Conservation (phyloP, 2,888 invertebrate species). For the Cotesia congregata region DNA sequence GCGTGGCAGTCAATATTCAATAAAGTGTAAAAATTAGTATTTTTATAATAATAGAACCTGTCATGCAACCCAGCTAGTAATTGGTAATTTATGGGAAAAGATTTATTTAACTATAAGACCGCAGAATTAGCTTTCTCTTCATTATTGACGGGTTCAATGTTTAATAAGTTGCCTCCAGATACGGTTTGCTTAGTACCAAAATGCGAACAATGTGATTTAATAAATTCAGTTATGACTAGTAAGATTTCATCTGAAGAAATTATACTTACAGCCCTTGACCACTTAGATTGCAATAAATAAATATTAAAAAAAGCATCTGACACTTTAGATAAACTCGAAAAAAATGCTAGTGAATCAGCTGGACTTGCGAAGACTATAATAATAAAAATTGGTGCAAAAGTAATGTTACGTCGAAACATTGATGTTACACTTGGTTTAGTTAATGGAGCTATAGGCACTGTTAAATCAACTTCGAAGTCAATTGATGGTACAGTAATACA, state of each 20-base stretch:
- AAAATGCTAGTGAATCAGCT: constrained; percentile 49
- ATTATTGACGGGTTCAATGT: too few species aligned
- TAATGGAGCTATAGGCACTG: constrained; percentile 49
- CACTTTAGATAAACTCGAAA: constrained; percentile 45
- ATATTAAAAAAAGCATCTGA: constrained; percentile 45
- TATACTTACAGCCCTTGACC: constrained; percentile 46
- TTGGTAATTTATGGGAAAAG: too few species aligned
- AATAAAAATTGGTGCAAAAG: constrained; percentile 48
- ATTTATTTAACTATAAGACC: too few species aligned
- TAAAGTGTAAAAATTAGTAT: too few species aligned
- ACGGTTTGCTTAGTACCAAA: constrained; percentile 51
- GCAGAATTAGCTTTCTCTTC: too few species aligned
- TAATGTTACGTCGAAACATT: constrained; percentile 48
- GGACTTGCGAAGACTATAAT: constrained; percentile 49
- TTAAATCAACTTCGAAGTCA: constrained; percentile 41
- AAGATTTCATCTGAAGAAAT: constrained; percentile 44
- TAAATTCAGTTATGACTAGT: constrained; percentile 48
- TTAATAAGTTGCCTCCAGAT: constrained; percentile 49
- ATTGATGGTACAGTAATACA: constrained; percentile 37
- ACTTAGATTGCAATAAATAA: constrained; percentile 43
- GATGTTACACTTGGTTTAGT: constrained; percentile 43
- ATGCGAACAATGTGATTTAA: constrained; percentile 46
- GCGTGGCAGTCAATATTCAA: too few species aligned
- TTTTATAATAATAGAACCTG: too few species aligned
- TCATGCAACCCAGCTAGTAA: too few species aligned